Conservation (phyloP, 2,888 invertebrate genomes). For the Cheilosia scutellata region DNA sequence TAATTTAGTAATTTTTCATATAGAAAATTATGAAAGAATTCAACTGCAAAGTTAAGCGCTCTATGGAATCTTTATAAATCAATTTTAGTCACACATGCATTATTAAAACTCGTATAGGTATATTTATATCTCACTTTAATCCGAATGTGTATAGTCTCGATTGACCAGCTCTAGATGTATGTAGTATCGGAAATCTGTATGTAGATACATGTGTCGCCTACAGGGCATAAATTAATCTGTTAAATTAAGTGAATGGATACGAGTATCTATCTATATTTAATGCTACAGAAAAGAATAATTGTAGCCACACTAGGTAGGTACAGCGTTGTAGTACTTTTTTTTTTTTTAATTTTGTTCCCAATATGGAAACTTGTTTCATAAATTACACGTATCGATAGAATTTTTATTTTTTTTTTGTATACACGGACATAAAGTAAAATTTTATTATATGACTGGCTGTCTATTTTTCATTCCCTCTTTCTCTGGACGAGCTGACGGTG, state of each 20-base stretch:
- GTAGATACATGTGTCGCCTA: conserved; percentile 26
- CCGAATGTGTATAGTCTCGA: conserved; percentile 40
- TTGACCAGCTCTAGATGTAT: conserved; percentile 13
- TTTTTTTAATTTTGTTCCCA: conserved; percentile 11
- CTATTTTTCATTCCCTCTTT: neutral
- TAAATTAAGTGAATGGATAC: conserved; percentile 51
- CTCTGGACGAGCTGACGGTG: neutral
- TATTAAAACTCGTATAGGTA: conserved; percentile 46
- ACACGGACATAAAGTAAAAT: conserved; percentile 23
- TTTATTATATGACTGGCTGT: conserved; percentile 33
- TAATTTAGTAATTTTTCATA: conserved; percentile 7
- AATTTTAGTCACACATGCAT: conserved; percentile 30
- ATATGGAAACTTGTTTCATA: conserved; percentile 67
- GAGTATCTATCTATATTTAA: conserved; percentile 10
- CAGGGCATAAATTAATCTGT: conserved; percentile 53
- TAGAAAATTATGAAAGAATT: neutral
- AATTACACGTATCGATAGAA: conserved; percentile 58
- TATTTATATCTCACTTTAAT: conserved; percentile 39
- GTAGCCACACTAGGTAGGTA: conserved; percentile 13
- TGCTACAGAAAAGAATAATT: conserved; percentile 4
- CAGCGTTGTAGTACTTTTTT: conserved; percentile 15
- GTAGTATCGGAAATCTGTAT: conserved; percentile 3
- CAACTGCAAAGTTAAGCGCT: neutral
- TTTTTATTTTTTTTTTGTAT: conserved; percentile 20
- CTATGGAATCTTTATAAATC: neutral